phyloP scores from a whole-genome alignment of 1,140 invertebrate genomes.

The Hestina assimilis region DNA sequence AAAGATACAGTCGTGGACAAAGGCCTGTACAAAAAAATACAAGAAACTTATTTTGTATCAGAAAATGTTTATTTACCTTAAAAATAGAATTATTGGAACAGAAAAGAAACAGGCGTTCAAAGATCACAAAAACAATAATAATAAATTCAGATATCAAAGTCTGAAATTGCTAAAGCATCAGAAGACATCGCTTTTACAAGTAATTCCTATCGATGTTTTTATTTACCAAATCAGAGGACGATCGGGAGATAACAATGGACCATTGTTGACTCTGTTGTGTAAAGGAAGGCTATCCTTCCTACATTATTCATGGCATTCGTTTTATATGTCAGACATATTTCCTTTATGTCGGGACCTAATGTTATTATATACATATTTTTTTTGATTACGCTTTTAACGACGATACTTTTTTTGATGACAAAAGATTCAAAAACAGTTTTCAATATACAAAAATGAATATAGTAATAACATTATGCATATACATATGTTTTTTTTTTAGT shows the following conservation, averaged over 20 bases:
- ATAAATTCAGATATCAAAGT: not conserved
- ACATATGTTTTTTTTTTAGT: too few relatives aligned
- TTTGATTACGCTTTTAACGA: too few relatives aligned
- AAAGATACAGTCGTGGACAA: too few relatives aligned
- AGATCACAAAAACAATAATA: not conserved
- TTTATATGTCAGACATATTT: conserved; percentile 10
- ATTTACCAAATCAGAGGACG: conserved; percentile 5
- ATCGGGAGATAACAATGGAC: conserved; percentile 5
- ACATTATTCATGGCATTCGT: conserved; percentile 5
- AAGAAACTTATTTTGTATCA: too few relatives aligned
- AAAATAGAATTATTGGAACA: too few relatives aligned
- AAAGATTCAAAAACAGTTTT: too few relatives aligned
- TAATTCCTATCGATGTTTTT: not conserved
- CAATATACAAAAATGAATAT: too few relatives aligned
- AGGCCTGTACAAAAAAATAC: too few relatives aligned
- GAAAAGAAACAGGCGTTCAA: not conserved
- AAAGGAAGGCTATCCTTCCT: not conserved
- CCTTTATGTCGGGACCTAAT: not conserved
- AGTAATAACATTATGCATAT: too few relatives aligned
- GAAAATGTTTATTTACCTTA: too few relatives aligned
- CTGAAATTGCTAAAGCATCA: not conserved
- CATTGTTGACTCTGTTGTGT: conserved; percentile 1
- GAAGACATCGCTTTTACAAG: not conserved
- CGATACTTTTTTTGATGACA: too few relatives aligned
- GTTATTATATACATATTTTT: too few relatives aligned